These are phyloP conservation scores for Empidonax traillii DNA, from an alignment of 2,113 vertebrate genomes.

Conservation along the genomic window DNA sequence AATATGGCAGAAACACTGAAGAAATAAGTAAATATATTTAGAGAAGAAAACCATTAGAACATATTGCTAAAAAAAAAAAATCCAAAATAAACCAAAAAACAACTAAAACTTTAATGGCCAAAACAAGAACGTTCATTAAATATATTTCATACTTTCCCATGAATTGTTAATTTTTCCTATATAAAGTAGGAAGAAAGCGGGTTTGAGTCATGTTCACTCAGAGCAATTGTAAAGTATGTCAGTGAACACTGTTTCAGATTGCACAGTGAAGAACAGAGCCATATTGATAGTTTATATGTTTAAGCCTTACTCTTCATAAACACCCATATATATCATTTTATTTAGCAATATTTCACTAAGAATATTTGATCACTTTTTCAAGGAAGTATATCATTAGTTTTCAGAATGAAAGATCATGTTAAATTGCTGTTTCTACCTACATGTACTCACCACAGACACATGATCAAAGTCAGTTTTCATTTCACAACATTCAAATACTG, in stretches of 20 bases:
- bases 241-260: background rate
- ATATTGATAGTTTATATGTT: background rate
- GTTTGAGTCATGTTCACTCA: background rate
- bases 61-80: background rate
- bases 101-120: background rate
- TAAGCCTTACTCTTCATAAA: background rate
- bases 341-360: background rate
- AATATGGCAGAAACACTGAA: background rate
- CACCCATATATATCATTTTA: background rate
- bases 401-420: background rate
- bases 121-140: background rate
- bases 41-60: background rate
- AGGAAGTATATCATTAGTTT: background rate
- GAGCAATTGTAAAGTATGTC: background rate
- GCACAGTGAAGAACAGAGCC: background rate
- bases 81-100: background rate
- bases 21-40: background rate
- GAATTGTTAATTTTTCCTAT: background rate
- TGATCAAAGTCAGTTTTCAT: background rate
- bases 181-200: background rate
- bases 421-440: background rate
- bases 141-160: background rate
- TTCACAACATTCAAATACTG: background rate
- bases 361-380: background rate
- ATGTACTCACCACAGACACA: background rate